Evolutionary conservation across 2,888 invertebrate species (phyloP).

Genomic region (Drosophila multiciliata): DNA sequence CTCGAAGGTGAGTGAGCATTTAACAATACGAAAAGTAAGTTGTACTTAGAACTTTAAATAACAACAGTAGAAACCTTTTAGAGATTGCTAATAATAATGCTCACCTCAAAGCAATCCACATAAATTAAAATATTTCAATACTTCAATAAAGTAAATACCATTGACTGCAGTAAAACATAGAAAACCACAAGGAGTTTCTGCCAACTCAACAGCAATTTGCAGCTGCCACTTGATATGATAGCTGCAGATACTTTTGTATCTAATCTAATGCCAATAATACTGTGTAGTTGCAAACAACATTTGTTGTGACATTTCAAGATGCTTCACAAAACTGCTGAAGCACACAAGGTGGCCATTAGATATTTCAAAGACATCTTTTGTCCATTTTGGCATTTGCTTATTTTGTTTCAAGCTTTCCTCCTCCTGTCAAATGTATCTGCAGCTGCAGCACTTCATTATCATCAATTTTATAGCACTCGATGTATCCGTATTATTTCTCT

Average conservation of each 20-base stretch:
- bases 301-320: slow-evolving; percentile 67
- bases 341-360: slow-evolving; percentile 45
- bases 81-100: slow-evolving; percentile 10
- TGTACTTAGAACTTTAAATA: slow-evolving; percentile 32
- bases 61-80: slow-evolving; percentile 31
- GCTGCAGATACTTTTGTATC: slow-evolving; percentile 67
- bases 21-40: slow-evolving; percentile 40
- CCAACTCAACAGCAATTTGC: slow-evolving; percentile 14
- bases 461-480: slow-evolving; percentile 47
- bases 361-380: slow-evolving; percentile 56
- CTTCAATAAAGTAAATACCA: slow-evolving; percentile 65
- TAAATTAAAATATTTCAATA: slow-evolving; percentile 70
- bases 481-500: slow-evolving; percentile 6
- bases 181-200: slow-evolving; percentile 53
- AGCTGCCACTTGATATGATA: slow-evolving; percentile 64
- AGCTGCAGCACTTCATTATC: slow-evolving; percentile 71
- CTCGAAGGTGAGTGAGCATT: slow-evolving; percentile 49
- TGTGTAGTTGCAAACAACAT: slow-evolving; percentile 29
- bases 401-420: slow-evolving; percentile 61
- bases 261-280: slow-evolving; percentile 4
- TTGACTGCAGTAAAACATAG: slow-evolving; percentile 68
- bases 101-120: slow-evolving; percentile 63
- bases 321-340: slow-evolving; percentile 61
- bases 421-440: slow-evolving; percentile 67
- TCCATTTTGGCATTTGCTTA: slow-evolving; percentile 60